Conservation (phyloP, 2,797 vertebrate genomes). For the Melanotaenia nigrans region DNA sequence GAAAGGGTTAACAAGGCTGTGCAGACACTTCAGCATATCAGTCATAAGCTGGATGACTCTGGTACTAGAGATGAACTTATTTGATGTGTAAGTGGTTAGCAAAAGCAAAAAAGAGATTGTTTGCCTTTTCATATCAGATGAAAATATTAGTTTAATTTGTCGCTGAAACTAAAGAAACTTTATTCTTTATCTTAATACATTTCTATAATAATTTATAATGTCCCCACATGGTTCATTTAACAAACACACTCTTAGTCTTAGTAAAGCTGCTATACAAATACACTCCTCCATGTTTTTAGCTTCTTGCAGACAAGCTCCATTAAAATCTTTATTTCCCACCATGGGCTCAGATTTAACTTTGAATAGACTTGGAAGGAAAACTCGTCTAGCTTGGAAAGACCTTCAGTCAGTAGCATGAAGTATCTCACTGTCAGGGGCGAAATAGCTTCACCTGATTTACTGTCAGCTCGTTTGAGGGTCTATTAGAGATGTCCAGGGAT, state of each 20-base stretch:
- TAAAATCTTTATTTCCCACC: too few relatives aligned
- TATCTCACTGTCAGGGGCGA: constrained; percentile 27
- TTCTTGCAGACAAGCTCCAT: too few relatives aligned
- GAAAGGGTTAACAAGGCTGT: constrained; percentile 73
- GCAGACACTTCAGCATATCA: constrained; percentile 42
- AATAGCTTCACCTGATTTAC: too few relatives aligned
- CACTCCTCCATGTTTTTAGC: too few relatives aligned
- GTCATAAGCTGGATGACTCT: constrained; percentile 26
- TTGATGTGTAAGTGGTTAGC: neutral
- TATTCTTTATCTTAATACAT: too few relatives aligned
- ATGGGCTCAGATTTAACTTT: too few relatives aligned
- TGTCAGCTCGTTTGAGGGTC: constrained; percentile 20
- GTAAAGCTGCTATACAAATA: too few relatives aligned
- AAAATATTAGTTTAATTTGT: too few relatives aligned
- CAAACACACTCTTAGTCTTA: too few relatives aligned
- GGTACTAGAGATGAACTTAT: neutral
- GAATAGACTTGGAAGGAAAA: too few relatives aligned
- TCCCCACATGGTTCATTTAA: constrained; percentile 31
- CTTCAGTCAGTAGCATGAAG: constrained; percentile 68
- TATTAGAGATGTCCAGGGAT: constrained; percentile 51
- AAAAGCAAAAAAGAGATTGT: neutral
- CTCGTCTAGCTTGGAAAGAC: constrained; percentile 21
- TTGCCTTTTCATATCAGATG: too few relatives aligned
- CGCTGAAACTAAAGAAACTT: neutral
- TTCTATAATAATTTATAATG: too few relatives aligned